Percentiles rank a stretch among this genome's conserved stretches.
phyloP scores from a whole-genome alignment of 2,888 invertebrate genomes.

The Acanthosoma haemorrhoidale region DNA sequence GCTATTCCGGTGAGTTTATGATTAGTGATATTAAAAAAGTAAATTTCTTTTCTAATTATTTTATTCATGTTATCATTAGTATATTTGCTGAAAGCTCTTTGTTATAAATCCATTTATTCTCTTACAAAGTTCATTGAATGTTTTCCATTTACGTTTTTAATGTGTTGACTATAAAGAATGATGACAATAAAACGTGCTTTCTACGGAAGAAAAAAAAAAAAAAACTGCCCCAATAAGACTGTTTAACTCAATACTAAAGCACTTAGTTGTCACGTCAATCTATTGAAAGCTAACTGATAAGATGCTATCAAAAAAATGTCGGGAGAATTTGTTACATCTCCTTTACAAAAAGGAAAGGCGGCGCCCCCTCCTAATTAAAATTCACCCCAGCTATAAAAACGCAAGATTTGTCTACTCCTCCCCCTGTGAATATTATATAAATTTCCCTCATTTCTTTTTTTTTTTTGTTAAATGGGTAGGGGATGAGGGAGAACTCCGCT shows the following conservation, averaged over 20 bases:
- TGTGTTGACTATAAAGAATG: too few species aligned
- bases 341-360: neutral
- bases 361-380: neutral
- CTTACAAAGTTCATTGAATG: too few species aligned
- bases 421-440: neutral
- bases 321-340: neutral
- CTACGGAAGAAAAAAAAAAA: too few species aligned
- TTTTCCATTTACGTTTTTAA: too few species aligned
- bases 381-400: neutral
- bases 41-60: too few species aligned
- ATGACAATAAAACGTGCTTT: too few species aligned
- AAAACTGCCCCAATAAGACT: too few species aligned
- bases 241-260: neutral
- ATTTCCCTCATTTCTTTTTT: neutral
- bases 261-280: neutral
- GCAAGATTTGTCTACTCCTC: neutral
- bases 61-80: neutral
- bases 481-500: neutral
- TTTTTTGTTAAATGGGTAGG: neutral
- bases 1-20: slow-evolving; percentile 7
- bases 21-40: too few species aligned
- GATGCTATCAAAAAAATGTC: neutral
- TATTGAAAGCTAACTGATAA: neutral
- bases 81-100: neutral
- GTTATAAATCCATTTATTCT: too few species aligned